phyloP scores from a whole-genome alignment of 2,888 invertebrate species.

The Lasioglossum leucozonium region DNA sequence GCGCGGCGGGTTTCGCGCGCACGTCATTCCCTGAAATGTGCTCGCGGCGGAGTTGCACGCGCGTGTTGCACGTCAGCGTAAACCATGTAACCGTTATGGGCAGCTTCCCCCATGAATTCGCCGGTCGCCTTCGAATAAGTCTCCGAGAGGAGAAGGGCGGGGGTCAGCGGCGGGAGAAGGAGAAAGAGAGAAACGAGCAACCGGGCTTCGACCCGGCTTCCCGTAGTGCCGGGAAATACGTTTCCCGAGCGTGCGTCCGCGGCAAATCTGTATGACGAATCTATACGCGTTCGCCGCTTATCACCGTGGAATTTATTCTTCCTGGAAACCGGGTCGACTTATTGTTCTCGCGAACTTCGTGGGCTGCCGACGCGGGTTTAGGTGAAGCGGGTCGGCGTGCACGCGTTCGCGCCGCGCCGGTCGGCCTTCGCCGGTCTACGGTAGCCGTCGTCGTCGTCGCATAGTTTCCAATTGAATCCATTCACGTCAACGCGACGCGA shows the following conservation, averaged over 20 bases:
- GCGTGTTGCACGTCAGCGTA: conserved; percentile 59
- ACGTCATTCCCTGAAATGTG: conserved; percentile 27
- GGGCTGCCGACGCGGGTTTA: not conserved
- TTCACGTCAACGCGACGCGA: conserved; percentile 22
- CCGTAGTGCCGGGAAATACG: conserved; percentile 57
- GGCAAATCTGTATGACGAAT: conserved; percentile 58
- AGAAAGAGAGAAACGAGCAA: conserved; percentile 41
- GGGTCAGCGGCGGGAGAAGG: no score
- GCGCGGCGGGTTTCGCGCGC: conserved; percentile 43
- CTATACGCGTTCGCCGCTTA: conserved; percentile 53
- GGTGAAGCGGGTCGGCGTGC: not conserved
- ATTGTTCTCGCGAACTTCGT: conserved; percentile 46
- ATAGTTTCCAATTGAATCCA: conserved; percentile 40
- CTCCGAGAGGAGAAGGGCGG: not conserved
- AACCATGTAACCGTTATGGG: conserved; percentile 57
- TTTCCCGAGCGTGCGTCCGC: conserved; percentile 38
- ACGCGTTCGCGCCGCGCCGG: not conserved
- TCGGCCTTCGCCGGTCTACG: not conserved
- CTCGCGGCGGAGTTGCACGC: conserved; percentile 34
- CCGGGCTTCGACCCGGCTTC: conserved; percentile 11
- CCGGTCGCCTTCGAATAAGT: not conserved
- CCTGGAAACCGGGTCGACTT: conserved; percentile 47
- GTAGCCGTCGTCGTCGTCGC: not conserved
- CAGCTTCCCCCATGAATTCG: conserved; percentile 45
- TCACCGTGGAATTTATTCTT: conserved; percentile 56